Evolutionary conservation across 2,113 vertebrate genomes (phyloP), one percentile per base, ranked within the genome.

Genomic region (Scatophagus argus): DNA sequence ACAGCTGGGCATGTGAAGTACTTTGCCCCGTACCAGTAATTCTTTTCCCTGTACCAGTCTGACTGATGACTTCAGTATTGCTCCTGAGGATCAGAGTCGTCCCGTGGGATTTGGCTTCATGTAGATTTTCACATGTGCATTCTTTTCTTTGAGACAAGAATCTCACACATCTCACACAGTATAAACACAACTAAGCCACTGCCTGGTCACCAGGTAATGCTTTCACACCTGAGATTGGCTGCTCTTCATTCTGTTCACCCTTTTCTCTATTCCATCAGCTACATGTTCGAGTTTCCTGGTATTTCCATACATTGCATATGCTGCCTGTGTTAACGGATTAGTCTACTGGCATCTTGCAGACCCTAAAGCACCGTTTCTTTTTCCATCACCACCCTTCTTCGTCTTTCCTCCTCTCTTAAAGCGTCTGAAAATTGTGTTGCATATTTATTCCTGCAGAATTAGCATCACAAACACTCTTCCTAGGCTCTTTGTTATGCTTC

Each of bases 391-490:
- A 31, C 65, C 78, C 64, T 44, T 75, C 41, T 79, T 80, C 54
- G 23, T 85, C 69, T 90, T 79, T 62, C 62, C 61, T 83, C 64
- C 73, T 51, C 61, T 76, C 63, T 79, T 70, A 74, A 79, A 88
- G 61, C 34, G 10, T 74, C 67, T 82, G 79, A 85, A 89, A 89
- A 82, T 86, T 79, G 72, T 84, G 85, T 77, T 83, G 79, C 83
- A 85, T 88, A 89, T 91, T 90, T 91, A 89, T 93, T 93, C 77
- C 76, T 74, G 61, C 61, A 82, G 84, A 88, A 93, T 91, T 93
- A 89, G 82, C 90, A 93, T 93, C 90, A 91, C 84, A 90, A 89
- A 91, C 79, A 87, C 81, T 79, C 65, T 88, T 67, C 65, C 74
- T 36, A 23, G 70, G 79, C 84, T 89, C 79, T 86, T 86, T 90